phyloP scores from a whole-genome alignment of 1,140 invertebrate genomes.

The Drosophila setifemur region DNA sequence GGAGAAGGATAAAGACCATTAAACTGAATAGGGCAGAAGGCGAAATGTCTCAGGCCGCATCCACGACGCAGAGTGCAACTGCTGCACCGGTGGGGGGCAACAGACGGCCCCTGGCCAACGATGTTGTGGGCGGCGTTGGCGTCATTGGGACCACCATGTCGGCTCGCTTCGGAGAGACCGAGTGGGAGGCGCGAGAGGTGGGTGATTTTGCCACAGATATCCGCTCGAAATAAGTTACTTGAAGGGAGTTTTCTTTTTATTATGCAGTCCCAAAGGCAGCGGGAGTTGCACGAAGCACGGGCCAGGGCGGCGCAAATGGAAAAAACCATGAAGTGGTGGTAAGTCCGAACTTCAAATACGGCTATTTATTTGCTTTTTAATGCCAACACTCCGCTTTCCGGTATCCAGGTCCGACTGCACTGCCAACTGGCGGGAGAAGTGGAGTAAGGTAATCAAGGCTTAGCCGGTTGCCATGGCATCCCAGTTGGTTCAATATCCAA shows the following conservation, averaged over 20 bases:
- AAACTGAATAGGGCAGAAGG: conserved; percentile 2
- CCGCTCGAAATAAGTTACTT: neutral
- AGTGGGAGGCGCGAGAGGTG: conserved; percentile 89
- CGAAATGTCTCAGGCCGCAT: conserved; percentile 62
- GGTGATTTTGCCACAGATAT: neutral
- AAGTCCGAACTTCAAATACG: too few species aligned
- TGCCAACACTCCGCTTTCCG: neutral
- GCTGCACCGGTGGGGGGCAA: conserved; percentile 36
- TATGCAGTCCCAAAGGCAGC: conserved; percentile 85
- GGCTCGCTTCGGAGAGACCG: conserved; percentile 84
- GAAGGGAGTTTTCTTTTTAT: neutral
- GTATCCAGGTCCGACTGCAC: conserved; percentile 89
- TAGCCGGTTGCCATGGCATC: conserved; percentile 46
- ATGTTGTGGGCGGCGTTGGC: conserved; percentile 48
- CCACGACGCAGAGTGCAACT: conserved; percentile 54
- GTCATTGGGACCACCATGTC: conserved; percentile 49
- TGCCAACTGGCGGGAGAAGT: conserved; percentile 92
- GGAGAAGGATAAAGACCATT: neutral
- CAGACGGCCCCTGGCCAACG: conserved; percentile 46
- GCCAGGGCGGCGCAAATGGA: conserved; percentile 98
- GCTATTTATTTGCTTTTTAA: too few species aligned
- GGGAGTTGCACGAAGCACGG: conserved; percentile 95
- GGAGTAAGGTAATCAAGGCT: conserved; percentile 90
- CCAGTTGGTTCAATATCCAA: conserved; percentile 60
- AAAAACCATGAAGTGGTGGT: conserved; percentile 98